Evolutionary conservation across 2,113 vertebrate genomes (phyloP), one percentile per base, ranked within the genome.

Genomic region (Xenus cinereus): DNA sequence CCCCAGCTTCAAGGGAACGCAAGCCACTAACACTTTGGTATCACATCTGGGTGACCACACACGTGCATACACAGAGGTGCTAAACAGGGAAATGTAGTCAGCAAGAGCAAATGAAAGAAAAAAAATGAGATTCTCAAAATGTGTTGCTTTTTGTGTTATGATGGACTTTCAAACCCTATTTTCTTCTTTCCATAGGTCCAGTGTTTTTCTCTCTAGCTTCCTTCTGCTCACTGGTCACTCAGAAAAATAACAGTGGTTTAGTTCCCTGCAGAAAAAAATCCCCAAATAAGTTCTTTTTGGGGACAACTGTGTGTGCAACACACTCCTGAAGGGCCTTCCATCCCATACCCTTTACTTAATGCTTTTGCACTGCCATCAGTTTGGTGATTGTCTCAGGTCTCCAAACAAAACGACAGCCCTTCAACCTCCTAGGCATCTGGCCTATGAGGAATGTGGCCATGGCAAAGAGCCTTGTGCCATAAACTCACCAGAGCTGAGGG

Each of bases 61-160:
- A 45, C 32, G 4, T 12, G 13, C 20, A 24, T 10, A 45, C 5
- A 24, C 18, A 53, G 2, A 35, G 13, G 9, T 7, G 15, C 26
- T 41, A 83, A 68, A 15, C 33, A 50, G 23, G 7, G 4, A 1
- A 72, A 73, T 28, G 7, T 6, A 76, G 50, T 32, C 12, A 54
- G 7, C 1, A 1, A 5, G 7, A 48, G 8, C 0, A 0, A 30
- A 45, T 46, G 37, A 64, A 46, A 57, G 18, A 35, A 50, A 71
- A 13, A 69, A 64, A 64, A 39, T 6, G 0, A 71, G 4, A 14
- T 35, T 37, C 10, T 59, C 71, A 14, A 33, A 43, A 41, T 30
- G 5, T 32, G 37, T 72, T 41, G 9, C 35, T 72, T 68, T 67
- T 10, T 57, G 27, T 45, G 19, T 16, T 51, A 7, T 14, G 12